A percentile compares a stretch with the other conserved stretches of the same genome.
Conservation (phyloP, 2,888 invertebrate genomes). For the Napeogenes sylphis region DNA sequence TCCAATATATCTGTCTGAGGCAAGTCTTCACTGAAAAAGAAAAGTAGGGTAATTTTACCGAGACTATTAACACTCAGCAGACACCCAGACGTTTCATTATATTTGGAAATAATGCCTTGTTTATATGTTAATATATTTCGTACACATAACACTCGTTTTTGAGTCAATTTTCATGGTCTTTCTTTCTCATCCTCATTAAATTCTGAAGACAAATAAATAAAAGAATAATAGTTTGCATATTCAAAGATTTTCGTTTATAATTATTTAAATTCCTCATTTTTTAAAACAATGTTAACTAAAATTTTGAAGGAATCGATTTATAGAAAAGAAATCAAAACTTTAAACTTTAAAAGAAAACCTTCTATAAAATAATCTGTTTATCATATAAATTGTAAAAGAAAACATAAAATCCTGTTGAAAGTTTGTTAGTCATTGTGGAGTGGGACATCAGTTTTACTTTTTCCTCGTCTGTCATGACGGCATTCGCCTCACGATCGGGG, state of each 20-base stretch:
- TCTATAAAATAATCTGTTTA: slow-evolving; percentile 15
- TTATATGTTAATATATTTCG: slow-evolving; percentile 40
- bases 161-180: slow-evolving; percentile 57
- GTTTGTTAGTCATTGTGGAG: slow-evolving; percentile 55
- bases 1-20: neutral
- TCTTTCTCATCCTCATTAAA: slow-evolving; percentile 45
- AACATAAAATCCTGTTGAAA: slow-evolving; percentile 67
- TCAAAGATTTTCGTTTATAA: neutral
- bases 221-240: slow-evolving; percentile 5
- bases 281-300: neutral
- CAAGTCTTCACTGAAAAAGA: slow-evolving; percentile 17
- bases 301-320: neutral
- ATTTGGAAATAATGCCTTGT: slow-evolving; percentile 33
- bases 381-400: slow-evolving; percentile 35
- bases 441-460: slow-evolving; percentile 73
- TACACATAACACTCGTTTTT: slow-evolving; percentile 48
- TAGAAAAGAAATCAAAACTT: too few species aligned
- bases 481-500: slow-evolving; percentile 72
- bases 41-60: slow-evolving; percentile 26
- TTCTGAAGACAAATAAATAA: slow-evolving; percentile 39
- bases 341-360: too few species aligned
- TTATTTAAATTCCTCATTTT: neutral
- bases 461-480: slow-evolving; percentile 63
- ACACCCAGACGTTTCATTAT: slow-evolving; percentile 25
- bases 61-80: slow-evolving; percentile 18